These are phyloP conservation scores for Rhamnusium bicolor DNA, from an alignment of 2,888 invertebrate genomes.

Conservation along the genomic window DNA sequence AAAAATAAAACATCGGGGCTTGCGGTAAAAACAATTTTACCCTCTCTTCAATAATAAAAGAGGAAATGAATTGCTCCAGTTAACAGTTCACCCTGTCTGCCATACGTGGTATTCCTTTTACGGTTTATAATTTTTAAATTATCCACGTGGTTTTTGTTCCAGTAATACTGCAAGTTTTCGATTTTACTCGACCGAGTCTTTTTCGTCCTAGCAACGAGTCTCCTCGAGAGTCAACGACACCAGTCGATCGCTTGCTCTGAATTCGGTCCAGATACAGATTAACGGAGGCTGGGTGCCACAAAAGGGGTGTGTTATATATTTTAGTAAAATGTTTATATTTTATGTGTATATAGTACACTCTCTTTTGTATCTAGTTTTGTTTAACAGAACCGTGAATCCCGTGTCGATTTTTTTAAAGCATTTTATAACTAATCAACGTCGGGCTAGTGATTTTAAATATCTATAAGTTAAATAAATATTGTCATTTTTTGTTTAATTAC, in stretches of 20 bases:
- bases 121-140: slow-evolving; percentile 5
- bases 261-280: slow-evolving; percentile 51
- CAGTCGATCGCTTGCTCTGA: slow-evolving; percentile 43
- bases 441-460: not conserved
- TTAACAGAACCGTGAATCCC: slow-evolving; percentile 18
- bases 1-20: no score
- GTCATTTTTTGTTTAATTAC: no score
- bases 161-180: slow-evolving; percentile 21
- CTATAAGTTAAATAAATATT: no score
- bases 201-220: slow-evolving; percentile 26
- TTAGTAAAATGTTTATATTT: slow-evolving; percentile 17
- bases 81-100: no score
- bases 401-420: not conserved
- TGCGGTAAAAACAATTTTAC: no score
- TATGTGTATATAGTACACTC: not conserved
- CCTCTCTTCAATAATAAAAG: no score
- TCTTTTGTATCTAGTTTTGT: slow-evolving; percentile 4
- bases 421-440: not conserved
- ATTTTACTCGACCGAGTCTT: slow-evolving; percentile 26
- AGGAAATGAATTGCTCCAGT: no score
- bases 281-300: slow-evolving; percentile 37
- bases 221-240: slow-evolving; percentile 34
- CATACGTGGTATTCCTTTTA: no score
- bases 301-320: slow-evolving; percentile 33
- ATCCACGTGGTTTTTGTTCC: slow-evolving; percentile 29